phyloP scores from a whole-genome alignment of 2,888 invertebrate genomes.

The Callinectes sapidus region DNA sequence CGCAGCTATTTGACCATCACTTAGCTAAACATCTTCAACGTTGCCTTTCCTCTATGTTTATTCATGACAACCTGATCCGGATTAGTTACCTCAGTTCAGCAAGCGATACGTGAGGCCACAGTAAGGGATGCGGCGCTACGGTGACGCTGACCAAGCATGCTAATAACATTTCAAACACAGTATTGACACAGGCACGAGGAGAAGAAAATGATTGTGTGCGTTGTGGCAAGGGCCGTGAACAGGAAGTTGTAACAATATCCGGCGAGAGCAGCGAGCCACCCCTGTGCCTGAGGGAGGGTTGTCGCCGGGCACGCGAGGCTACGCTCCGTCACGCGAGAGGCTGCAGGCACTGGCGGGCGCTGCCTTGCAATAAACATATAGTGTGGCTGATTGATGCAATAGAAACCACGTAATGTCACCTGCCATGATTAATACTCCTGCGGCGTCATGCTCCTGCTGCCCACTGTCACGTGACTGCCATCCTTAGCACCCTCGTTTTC shows the following conservation, averaged over 20 bases:
- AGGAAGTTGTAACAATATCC: background rate
- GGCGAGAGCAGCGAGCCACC: background rate
- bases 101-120: background rate
- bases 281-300: background rate
- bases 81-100: background rate
- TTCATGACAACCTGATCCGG: background rate
- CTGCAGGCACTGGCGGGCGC: background rate
- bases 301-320: background rate
- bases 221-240: background rate
- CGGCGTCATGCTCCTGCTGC: background rate
- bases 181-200: background rate
- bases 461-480: background rate
- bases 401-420: background rate
- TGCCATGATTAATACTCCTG: background rate
- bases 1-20: background rate
- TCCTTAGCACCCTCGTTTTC: background rate
- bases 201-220: background rate
- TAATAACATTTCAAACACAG: background rate
- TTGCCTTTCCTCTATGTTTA: background rate
- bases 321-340: constrained; percentile 26
- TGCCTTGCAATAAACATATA: background rate
- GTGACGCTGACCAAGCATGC: background rate
- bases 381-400: constrained; percentile 22
- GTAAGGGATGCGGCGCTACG: background rate
- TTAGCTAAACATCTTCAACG: background rate